A percentile compares a stretch with the other conserved stretches of the same genome.
These are phyloP conservation scores for Diplazon laetatorius DNA, from an alignment of 2,888 invertebrate genomes.

Conservation along the genomic window DNA sequence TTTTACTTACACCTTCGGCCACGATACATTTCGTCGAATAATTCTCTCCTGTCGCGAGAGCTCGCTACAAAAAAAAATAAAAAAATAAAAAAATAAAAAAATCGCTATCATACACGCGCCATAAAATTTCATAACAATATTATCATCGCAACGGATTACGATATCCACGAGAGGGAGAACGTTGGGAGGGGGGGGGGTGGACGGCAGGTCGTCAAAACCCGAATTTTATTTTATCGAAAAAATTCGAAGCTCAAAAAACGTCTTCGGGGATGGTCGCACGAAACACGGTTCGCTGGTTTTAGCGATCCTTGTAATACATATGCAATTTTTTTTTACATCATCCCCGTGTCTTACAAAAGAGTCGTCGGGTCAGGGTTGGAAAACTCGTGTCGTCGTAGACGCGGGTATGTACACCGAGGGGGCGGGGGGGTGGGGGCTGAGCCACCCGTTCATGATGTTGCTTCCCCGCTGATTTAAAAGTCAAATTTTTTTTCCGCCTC, in stretches of 20 bases:
- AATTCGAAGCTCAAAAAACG: constrained; percentile 49
- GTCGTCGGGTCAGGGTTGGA: constrained; percentile 1
- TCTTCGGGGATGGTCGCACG: constrained; percentile 48
- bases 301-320: constrained; percentile 43
- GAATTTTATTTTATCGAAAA: constrained; percentile 40
- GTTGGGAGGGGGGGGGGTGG: too few relatives aligned
- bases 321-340: constrained; percentile 42
- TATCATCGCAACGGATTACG: too few relatives aligned
- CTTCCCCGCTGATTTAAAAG: constrained; percentile 60
- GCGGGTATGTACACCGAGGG: constrained; percentile 27
- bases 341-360: constrained; percentile 53
- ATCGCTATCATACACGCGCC: too few relatives aligned
- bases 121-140: too few relatives aligned
- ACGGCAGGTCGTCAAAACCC: not conserved
- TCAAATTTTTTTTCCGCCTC: constrained; percentile 58
- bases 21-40: not conserved
- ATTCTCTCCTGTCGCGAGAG: not conserved
- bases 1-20: not conserved
- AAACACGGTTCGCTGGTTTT: constrained; percentile 57
- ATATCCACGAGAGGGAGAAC: too few relatives aligned
- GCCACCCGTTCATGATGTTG: constrained; percentile 54
- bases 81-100: too few relatives aligned
- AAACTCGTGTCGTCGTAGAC: constrained; percentile 42
- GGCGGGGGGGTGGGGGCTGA: too few relatives aligned
- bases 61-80: not conserved